Evolutionary conservation across 53 echinoderm and acorn worm genomes (phyloP).

Genomic region (Paelopatides confundens): DNA sequence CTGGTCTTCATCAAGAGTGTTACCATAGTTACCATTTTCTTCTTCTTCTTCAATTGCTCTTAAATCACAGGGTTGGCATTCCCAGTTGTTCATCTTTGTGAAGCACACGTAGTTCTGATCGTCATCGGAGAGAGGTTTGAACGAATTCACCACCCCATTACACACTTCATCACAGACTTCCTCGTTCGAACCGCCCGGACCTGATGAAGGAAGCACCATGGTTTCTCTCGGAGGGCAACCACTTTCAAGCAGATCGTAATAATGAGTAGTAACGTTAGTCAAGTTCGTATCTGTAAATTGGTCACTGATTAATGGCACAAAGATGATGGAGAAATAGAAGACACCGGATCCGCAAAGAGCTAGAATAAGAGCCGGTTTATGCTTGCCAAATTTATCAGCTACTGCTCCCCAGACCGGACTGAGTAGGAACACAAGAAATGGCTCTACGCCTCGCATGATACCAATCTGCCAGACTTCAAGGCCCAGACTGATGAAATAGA

Average conservation of each 20-base stretch:
- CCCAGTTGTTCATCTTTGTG: background rate
- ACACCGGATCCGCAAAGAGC: conserved; percentile 65
- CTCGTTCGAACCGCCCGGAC: background rate
- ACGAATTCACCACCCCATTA: background rate
- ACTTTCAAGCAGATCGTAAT: background rate
- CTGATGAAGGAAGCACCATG: background rate
- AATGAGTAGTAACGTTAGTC: background rate
- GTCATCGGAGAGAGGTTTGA: background rate
- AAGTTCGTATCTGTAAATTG: conserved; percentile 42
- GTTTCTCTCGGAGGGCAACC: background rate
- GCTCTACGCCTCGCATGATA: conserved; percentile 82
- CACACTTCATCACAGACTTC: conserved; percentile 18
- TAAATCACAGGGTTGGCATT: background rate
- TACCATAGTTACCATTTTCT: background rate
- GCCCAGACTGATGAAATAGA: conserved; percentile 84
- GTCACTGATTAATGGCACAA: conserved; percentile 64
- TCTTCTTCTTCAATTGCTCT: background rate
- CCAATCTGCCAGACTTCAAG: conserved; percentile 83
- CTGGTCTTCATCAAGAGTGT: background rate
- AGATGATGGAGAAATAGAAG: conserved; percentile 66
- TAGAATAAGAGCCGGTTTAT: conserved; percentile 64
- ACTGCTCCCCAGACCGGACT: conserved; percentile 85
- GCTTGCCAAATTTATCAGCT: conserved; percentile 88
- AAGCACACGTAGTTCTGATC: background rate
- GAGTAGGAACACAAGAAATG: conserved; percentile 68